A percentile compares a stretch with the other conserved stretches of the same genome.
phyloP scores from a whole-genome alignment of 2,888 invertebrate species.

The Crematogaster levior region DNA sequence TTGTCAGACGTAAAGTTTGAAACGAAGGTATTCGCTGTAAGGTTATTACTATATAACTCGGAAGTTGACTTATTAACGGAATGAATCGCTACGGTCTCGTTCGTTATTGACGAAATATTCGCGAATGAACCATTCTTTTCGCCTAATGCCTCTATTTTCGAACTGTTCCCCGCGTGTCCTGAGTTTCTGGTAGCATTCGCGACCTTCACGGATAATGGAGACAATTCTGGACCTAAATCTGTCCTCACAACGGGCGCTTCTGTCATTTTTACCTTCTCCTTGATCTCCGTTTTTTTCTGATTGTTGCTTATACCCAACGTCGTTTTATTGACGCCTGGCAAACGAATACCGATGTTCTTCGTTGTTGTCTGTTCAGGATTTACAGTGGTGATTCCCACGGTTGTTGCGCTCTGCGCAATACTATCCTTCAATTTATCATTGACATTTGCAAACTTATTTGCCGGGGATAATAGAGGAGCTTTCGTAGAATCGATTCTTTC shows the following conservation, averaged over 20 bases:
- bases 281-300: constrained; percentile 6
- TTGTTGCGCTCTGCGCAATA: background rate
- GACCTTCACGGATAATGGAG: constrained; percentile 1
- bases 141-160: background rate
- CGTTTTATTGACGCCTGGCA: background rate
- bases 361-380: background rate
- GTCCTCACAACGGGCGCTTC: constrained; percentile 14
- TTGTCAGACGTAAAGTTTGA: background rate
- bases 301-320: background rate
- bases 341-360: background rate
- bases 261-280: constrained; percentile 10
- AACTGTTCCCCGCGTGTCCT: background rate
- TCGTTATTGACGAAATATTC: background rate
- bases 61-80: background rate
- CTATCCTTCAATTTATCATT: background rate
- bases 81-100: background rate
- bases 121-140: background rate
- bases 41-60: background rate
- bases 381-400: background rate
- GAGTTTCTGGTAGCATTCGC: background rate
- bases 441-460: background rate
- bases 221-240: background rate
- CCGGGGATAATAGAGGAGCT: background rate
- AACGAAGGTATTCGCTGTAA: background rate
- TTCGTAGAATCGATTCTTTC: constrained; percentile 15